These are phyloP conservation scores for Apodemus speciosus DNA, from an alignment of 2,113 vertebrate genomes.

Conservation along the genomic window DNA sequence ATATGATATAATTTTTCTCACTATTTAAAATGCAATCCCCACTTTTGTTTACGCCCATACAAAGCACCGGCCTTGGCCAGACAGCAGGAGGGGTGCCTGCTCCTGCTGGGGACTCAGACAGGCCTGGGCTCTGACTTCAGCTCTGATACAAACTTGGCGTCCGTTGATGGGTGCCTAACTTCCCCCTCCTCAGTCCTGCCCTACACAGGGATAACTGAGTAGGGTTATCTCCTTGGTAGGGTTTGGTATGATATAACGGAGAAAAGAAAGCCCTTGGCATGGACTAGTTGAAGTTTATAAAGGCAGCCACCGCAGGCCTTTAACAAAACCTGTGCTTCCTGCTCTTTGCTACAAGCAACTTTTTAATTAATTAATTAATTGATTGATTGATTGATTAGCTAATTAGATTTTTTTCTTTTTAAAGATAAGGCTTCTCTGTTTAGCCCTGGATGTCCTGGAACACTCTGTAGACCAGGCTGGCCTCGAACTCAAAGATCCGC, in stretches of 20 bases:
- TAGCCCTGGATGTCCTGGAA: background rate
- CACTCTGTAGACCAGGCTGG: background rate
- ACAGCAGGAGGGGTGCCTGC: background rate
- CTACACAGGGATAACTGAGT: background rate
- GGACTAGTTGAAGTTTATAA: background rate
- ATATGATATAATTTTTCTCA: background rate
- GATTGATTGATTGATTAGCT: no score
- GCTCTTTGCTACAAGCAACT: background rate
- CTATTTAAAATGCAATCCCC: background rate
- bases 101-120: background rate
- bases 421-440: background rate
- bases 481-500: background rate
- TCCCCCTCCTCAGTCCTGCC: background rate
- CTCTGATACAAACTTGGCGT: background rate
- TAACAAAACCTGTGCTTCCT: background rate
- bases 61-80: background rate
- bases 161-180: background rate
- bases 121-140: background rate
- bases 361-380: background rate
- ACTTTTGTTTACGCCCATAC: background rate
- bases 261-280: no score
- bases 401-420: no score
- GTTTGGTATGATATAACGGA: background rate
- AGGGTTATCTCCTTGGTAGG: background rate
- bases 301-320: background rate